These are phyloP conservation scores for Melieria omissa DNA, from an alignment of 2,888 invertebrate genomes.

Conservation along the genomic window DNA sequence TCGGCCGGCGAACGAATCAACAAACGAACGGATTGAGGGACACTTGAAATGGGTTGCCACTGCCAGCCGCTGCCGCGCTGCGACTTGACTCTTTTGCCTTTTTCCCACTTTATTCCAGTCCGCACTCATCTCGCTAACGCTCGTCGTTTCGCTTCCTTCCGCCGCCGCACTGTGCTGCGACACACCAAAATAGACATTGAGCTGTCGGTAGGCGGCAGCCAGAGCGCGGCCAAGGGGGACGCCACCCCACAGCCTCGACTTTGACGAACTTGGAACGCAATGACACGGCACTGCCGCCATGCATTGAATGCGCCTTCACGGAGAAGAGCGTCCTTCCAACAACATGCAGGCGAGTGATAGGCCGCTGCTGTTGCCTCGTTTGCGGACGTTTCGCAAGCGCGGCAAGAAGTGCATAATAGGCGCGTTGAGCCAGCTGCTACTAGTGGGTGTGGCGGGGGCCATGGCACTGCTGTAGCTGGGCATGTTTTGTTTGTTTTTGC, in stretches of 20 bases:
- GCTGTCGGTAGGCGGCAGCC: neutral
- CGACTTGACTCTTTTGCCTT: neutral
- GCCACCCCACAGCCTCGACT: constrained; percentile 24
- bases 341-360: neutral
- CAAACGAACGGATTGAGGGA: neutral
- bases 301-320: neutral
- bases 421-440: neutral
- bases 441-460: neutral
- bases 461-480: neutral
- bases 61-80: neutral
- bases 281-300: neutral
- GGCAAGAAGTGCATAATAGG: too few relatives aligned
- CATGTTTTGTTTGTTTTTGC: too few relatives aligned
- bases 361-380: neutral
- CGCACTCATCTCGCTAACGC: neutral
- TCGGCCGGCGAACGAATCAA: too few relatives aligned
- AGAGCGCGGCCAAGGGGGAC: neutral
- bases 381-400: neutral
- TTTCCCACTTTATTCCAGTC: neutral
- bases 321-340: neutral
- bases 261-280: constrained; percentile 29
- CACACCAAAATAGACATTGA: neutral
- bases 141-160: too few relatives aligned
- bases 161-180: neutral
- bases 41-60: constrained; percentile 11